phyloP scores from a whole-genome alignment of 2,113 vertebrate species.

The Pteropus alecto region DNA sequence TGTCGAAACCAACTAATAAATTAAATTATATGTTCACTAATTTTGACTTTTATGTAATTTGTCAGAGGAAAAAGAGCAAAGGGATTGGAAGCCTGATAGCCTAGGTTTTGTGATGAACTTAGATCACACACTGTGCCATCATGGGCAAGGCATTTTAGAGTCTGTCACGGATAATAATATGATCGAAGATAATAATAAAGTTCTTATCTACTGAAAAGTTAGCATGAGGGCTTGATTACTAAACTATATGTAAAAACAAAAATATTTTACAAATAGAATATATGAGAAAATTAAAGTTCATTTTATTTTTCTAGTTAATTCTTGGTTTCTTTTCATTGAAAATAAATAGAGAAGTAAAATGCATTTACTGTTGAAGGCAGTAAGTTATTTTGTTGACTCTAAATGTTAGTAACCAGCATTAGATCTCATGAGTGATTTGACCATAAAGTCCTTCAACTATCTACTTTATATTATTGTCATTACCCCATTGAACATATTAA shows the following conservation, averaged over 20 bases:
- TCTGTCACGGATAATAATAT: neutral
- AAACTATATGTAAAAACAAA: neutral
- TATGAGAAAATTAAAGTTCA: neutral
- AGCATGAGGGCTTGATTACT: neutral
- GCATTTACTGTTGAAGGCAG: neutral
- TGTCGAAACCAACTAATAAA: neutral
- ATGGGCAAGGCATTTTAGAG: neutral
- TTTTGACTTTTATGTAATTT: neutral
- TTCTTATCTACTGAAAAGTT: neutral
- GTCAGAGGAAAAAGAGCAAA: neutral
- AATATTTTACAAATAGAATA: neutral
- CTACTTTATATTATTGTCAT: neutral
- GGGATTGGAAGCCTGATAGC: neutral
- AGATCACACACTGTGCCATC: neutral
- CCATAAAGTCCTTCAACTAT: neutral
- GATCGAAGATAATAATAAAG: neutral
- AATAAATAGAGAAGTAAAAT: neutral
- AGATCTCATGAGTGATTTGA: neutral
- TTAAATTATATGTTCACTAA: neutral
- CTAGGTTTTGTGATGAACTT: neutral
- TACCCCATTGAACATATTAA: neutral
- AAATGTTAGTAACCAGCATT: neutral
- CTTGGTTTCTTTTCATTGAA: neutral
- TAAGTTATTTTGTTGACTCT: neutral
- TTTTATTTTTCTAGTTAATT: neutral